Conservation (phyloP, 2,797 vertebrate genomes). For the Heliangelus exortis region DNA sequence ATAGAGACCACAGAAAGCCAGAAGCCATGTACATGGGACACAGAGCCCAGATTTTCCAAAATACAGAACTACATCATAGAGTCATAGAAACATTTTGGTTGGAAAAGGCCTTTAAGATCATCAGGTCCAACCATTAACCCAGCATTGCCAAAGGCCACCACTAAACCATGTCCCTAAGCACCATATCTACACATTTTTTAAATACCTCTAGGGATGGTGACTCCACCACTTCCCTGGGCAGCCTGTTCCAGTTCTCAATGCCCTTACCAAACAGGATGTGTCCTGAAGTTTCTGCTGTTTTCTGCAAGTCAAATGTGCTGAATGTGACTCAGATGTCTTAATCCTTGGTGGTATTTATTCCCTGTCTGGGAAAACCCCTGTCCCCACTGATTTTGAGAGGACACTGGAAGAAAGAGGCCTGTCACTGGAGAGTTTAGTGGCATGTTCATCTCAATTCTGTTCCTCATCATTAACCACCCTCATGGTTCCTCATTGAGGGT, state of each 20-base stretch:
- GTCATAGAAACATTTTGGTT: not conserved
- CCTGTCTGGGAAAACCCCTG: not conserved
- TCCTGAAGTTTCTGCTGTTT: not conserved
- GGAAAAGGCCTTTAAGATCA: too few relatives aligned
- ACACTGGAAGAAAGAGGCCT: not conserved
- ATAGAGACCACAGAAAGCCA: not conserved
- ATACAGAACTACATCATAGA: fast-evolving
- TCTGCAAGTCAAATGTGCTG: not conserved
- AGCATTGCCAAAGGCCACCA: too few relatives aligned
- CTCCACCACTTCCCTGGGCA: too few relatives aligned
- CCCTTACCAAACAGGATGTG: not conserved
- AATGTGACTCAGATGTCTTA: not conserved
- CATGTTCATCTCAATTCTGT: not conserved
- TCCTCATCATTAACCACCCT: not conserved
- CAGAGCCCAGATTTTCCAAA: not conserved
- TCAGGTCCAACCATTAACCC: too few relatives aligned
- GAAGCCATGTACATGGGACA: not conserved
- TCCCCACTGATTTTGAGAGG: not conserved
- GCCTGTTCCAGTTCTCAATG: too few relatives aligned
- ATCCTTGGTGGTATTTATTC: not conserved
- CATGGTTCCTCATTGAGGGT: not conserved
- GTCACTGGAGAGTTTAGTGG: not conserved
- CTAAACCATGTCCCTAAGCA: too few relatives aligned
- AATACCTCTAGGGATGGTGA: too few relatives aligned
- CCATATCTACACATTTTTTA: too few relatives aligned